phyloP scores from a whole-genome alignment of 2,888 invertebrate genomes.

The Aphodius sticticus region DNA sequence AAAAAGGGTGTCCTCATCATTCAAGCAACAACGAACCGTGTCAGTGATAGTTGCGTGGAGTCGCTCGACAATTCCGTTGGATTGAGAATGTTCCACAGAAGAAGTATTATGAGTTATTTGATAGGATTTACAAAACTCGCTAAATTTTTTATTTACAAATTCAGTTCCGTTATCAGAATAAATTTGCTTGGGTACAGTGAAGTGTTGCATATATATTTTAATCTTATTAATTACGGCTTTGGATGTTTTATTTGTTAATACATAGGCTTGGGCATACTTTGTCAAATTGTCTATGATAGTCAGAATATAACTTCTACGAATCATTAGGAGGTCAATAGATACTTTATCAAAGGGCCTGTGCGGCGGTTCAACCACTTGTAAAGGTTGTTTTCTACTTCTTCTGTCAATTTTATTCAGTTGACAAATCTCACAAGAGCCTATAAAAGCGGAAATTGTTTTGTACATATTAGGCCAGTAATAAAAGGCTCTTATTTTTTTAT shows the following conservation, averaged over 20 bases:
- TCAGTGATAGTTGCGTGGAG: not conserved
- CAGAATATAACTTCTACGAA: not conserved
- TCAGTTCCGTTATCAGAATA: conserved; percentile 7
- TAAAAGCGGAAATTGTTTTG: too few species aligned
- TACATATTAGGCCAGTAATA: too few species aligned
- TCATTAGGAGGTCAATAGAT: not conserved
- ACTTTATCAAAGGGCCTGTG: conserved; percentile 5
- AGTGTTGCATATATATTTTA: conserved; percentile 9
- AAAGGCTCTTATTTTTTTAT: too few species aligned
- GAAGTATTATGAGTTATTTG: not conserved
- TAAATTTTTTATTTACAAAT: conserved; percentile 13
- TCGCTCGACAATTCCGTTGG: not conserved
- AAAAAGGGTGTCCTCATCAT: not conserved
- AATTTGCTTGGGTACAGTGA: not conserved
- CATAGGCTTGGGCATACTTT: not conserved
- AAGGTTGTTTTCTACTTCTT: too few species aligned
- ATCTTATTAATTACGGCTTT: not conserved
- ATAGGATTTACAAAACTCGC: not conserved
- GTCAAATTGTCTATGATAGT: conserved; percentile 5
- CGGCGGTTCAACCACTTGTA: too few species aligned
- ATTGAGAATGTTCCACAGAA: not conserved
- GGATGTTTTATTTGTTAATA: not conserved
- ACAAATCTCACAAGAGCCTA: too few species aligned
- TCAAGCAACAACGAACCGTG: conserved; percentile 8
- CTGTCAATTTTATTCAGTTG: too few species aligned